Evolutionary conservation across 2,797 vertebrate genomes (phyloP).

Genomic region (Sylvia borin): DNA sequence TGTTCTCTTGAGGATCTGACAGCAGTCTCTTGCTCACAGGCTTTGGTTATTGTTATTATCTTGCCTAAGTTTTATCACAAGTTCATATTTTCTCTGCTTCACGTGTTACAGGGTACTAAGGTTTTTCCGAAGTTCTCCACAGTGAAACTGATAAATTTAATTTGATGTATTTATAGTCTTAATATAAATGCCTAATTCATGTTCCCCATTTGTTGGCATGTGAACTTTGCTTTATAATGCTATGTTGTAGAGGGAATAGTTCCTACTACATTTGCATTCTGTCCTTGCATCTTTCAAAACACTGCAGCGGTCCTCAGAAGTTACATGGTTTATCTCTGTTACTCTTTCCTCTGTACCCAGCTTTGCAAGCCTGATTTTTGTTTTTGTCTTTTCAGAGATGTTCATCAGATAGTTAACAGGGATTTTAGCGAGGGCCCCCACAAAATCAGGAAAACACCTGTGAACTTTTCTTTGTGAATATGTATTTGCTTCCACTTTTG

Average conservation of each 20-base stretch:
- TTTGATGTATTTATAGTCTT: not conserved
- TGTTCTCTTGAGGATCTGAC: not conserved
- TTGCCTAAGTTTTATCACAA: not conserved
- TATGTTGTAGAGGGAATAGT: not conserved
- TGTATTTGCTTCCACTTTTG: not conserved
- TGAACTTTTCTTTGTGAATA: not conserved
- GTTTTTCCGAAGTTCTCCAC: not conserved
- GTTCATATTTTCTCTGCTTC: not conserved
- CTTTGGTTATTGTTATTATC: not conserved
- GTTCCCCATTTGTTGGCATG: not conserved
- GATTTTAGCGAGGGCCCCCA: not conserved
- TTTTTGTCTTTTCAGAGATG: no score
- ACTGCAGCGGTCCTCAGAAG: not conserved
- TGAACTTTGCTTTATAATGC: not conserved
- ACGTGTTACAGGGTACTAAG: not conserved
- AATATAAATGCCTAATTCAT: not conserved
- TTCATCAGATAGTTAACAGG: rapidly evolving
- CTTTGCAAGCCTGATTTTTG: not conserved
- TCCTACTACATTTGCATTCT: rapidly evolving
- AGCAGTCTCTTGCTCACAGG: not conserved
- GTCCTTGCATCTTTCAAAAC: not conserved
- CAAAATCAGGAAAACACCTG: not conserved
- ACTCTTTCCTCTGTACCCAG: not conserved
- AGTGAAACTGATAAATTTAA: not conserved
- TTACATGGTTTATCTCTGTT: not conserved